These are phyloP conservation scores for Ptilodon capucinus DNA, from an alignment of 2,888 invertebrate genomes.

Conservation along the genomic window DNA sequence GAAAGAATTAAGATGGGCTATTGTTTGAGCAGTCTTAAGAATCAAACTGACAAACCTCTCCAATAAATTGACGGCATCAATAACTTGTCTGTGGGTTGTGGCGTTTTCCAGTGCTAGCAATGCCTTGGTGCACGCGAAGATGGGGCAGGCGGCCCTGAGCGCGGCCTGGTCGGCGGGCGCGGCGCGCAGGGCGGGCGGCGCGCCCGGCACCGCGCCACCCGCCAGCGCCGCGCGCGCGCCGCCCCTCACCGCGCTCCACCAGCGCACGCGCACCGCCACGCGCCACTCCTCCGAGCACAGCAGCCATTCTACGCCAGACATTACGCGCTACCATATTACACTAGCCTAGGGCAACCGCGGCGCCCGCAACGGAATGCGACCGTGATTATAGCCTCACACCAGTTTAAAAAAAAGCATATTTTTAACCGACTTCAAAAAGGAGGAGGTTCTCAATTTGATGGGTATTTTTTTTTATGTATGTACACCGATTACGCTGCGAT, in stretches of 20 bases:
- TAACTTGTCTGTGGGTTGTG: constrained; percentile 82
- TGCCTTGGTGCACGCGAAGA: constrained; percentile 76
- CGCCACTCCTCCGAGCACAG: constrained; percentile 62
- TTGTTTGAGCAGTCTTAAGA: not conserved
- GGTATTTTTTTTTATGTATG: no score
- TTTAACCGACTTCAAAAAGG: no score
- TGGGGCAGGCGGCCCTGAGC: constrained; percentile 78
- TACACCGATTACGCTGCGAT: no score
- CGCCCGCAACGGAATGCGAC: no score
- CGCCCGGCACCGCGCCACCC: constrained; percentile 38
- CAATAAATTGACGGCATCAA: constrained; percentile 78
- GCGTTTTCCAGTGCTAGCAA: constrained; percentile 85
- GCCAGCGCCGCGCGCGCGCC: constrained; percentile 52
- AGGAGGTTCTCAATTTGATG: no score
- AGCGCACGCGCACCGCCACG: constrained; percentile 57
- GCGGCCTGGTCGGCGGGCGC: constrained; percentile 65
- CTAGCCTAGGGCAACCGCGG: no score
- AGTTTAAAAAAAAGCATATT: no score
- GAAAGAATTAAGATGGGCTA: no score
- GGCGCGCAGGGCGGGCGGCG: constrained; percentile 53
- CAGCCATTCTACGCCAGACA: constrained; percentile 58
- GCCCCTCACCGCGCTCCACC: constrained; percentile 58
- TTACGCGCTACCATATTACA: no score
- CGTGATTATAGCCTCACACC: no score
- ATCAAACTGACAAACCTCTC: constrained; percentile 72